A percentile compares a stretch with the other conserved stretches of the same genome.
Evolutionary conservation across 2,888 invertebrate genomes (phyloP).

Genomic region (Apodemia duryi): DNA sequence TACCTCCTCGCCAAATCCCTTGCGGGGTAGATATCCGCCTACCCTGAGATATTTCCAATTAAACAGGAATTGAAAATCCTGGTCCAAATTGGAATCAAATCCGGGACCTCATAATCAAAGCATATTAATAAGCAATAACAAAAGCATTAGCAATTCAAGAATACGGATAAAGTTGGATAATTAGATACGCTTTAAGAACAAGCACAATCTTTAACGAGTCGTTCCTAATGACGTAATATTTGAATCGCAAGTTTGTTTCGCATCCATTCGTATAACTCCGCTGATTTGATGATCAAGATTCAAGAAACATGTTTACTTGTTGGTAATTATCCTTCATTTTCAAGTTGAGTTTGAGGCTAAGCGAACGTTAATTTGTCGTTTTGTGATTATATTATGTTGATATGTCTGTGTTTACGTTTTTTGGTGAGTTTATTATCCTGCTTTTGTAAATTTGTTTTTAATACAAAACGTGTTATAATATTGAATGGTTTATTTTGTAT

Average conservation of each 20-base stretch:
- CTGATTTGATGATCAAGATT: constrained; percentile 2
- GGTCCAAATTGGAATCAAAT: background rate
- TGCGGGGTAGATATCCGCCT: too few species aligned
- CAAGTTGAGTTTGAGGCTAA: background rate
- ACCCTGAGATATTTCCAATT: too few species aligned
- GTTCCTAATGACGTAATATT: constrained; percentile 5
- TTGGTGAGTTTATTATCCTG: background rate
- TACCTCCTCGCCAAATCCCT: too few species aligned
- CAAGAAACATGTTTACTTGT: constrained; percentile 6
- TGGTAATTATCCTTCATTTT: constrained; percentile 11
- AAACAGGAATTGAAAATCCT: too few species aligned
- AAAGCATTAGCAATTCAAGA: background rate
- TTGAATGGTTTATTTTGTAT: background rate
- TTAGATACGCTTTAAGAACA: background rate
- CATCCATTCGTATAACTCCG: constrained; percentile 7
- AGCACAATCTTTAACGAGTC: background rate
- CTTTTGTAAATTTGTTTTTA: background rate
- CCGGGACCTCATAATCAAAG: background rate
- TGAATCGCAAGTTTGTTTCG: background rate
- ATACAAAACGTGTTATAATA: background rate
- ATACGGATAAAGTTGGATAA: background rate
- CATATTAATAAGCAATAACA: too few species aligned
- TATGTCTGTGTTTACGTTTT: constrained; percentile 13
- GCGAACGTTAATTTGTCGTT: constrained; percentile 10
- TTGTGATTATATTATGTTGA: background rate